Base-by-base conservation (phyloP, 2,797 vertebrate genomes). In the Protosalanx chinensis region DNA sequence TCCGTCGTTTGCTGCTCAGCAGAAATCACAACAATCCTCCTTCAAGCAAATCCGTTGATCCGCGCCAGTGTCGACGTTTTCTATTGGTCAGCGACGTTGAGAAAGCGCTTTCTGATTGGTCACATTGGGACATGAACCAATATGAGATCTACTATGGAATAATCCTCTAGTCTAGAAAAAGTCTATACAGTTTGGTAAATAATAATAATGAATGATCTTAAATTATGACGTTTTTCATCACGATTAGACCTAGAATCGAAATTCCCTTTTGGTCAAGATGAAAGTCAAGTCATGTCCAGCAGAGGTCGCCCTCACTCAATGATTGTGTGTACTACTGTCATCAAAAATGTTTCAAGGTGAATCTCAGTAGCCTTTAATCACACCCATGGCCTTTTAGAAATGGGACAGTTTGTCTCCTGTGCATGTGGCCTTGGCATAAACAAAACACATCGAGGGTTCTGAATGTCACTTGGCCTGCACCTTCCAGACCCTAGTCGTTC, bases 31-130 rank as follows among this genome's bases (percentile, higher is more conserved):
- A 64, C 62, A 75, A 62, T 53, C 35, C 18, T 56, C 74, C 73
- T 27, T 10, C 23, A 4, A 60, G 81, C 79, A 74, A 75, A 78
- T 60, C 73, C 67, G 49, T 82, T 79, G 70, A 35, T 72, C 69
- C 85, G 86, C 86, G 80, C 84, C 76, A 75, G 27, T 7, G 75
- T 13, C 0, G 20, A 30, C 0, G 53, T 1, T 67, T 83, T 35
- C 64, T 4, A 88, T 88, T 90, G 88, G 86, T 61, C 16, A 37
- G 30, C 58, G 67, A 73, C 7, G 82, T 76, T 57, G 67, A 79
- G 77, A 18, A 81, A 12, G n/a, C 18, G 15, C 1, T 53, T 59
- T 60, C 60, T 84, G 86, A 88, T 88, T 90, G 80, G 86, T 46
- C 33, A 67, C 27, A 67, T 32, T 46, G 32, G 29, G 10, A 41